A percentile compares a stretch with the other conserved stretches of the same genome.
Conservation (phyloP, 2,888 invertebrate genomes). For the Scotopteryx bipunctaria region DNA sequence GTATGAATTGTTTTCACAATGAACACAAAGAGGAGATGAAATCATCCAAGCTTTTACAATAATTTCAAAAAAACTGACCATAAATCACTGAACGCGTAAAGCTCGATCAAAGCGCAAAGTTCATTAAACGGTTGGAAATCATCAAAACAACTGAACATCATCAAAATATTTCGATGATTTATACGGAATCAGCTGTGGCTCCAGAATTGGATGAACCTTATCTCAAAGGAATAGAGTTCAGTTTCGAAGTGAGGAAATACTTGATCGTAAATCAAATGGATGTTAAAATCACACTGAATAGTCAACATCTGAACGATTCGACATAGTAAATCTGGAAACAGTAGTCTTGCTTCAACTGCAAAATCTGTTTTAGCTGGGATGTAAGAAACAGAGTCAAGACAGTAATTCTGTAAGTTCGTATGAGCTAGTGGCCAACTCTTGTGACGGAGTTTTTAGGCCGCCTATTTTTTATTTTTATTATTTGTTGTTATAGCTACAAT, state of each 20-base stretch:
- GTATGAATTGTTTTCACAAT: no score
- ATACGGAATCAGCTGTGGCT: constrained; percentile 9
- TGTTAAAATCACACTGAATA: constrained; percentile 26
- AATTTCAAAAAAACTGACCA: no score
- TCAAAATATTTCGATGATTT: constrained; percentile 21
- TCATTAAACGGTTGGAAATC: not conserved
- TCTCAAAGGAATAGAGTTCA: constrained; percentile 6
- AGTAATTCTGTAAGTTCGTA: no score
- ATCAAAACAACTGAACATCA: constrained; percentile 17
- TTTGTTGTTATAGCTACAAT: no score
- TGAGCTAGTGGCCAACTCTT: no score
- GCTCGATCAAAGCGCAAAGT: constrained; percentile 4
- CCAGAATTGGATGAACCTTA: constrained; percentile 4
- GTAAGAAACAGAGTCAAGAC: no score
- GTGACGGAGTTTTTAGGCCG: no score
- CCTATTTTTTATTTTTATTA: no score
- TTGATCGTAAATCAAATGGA: constrained; percentile 19
- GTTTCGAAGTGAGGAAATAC: constrained; percentile 1
- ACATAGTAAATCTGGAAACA: constrained; percentile 7
- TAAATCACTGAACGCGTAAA: not conserved
- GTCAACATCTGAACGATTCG: constrained; percentile 2
- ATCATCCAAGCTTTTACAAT: no score
- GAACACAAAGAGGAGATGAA: no score
- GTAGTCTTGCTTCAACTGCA: not conserved
- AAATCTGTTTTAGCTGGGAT: no score